Evolutionary conservation across 2,797 vertebrate species (phyloP), one percentile per base, ranked within the genome.

Genomic region (Naso thynnoides): DNA sequence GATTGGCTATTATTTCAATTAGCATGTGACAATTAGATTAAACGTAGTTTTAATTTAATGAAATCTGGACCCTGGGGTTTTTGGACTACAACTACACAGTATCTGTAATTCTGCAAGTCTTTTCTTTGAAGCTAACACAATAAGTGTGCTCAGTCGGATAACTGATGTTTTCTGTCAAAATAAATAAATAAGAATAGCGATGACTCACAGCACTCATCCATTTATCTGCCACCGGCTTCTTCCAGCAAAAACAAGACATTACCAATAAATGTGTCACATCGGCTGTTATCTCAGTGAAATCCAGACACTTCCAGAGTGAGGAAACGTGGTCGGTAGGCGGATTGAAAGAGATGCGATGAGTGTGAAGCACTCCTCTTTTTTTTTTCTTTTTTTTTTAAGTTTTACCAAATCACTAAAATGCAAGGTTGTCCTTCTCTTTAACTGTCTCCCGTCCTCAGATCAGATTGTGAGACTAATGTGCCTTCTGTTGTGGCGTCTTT

Each of bases 11-110:
- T 78, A 44, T 50, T 63, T 55, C 42, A 71, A 42, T 78, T 55
- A 78, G 48, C 49, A 27, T 42, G 53, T 64, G 56, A 72, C 62
- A 72, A 44, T 56, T 67, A 45, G 67, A 61, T 78, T 59, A 54
- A 78, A 60, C 48, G n/a, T 60, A 27, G 7, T 21, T 15, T 55
- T 54, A 15, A 53, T 47, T 58, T 21, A 56, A 71, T 77, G 47
- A 64, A 19, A 47, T 9, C n/a, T 31, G 47, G 23, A 45, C 31
- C 8, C 9, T 21, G 2, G 38, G 36, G 33, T 21, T 21, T 57
- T 8, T 23, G 29, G 60, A 54, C 39, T 33, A 14, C 69, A 64
- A 31, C 39, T 29, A 33, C 42, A 8, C 16, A 36, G 4, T 5
- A 5, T 59, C 11, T 5, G 52, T 47, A 21, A 38, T 26, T 15